Evolutionary conservation across 1,140 invertebrate genomes (phyloP).

Genomic region (Pseudomyrmex pallidus): DNA sequence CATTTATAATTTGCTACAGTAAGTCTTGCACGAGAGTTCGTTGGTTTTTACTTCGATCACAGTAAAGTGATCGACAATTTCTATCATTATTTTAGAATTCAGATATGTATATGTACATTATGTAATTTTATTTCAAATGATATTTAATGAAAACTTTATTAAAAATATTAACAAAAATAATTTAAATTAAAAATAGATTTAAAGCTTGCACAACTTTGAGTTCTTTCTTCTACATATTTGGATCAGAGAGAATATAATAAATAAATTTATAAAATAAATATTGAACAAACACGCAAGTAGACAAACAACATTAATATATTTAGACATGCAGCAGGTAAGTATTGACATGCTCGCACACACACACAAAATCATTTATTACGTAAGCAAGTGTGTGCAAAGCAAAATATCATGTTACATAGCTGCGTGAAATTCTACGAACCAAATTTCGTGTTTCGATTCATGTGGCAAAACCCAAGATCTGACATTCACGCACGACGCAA

Average conservation of each 20-base stretch:
- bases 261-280: background rate
- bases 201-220: too few species aligned
- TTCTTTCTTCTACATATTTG: too few species aligned
- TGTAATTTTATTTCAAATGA: background rate
- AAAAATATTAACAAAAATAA: too few species aligned
- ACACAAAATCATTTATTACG: background rate
- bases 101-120: too few species aligned
- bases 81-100: background rate
- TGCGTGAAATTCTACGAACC: background rate
- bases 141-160: background rate
- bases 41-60: background rate
- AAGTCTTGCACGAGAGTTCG: background rate
- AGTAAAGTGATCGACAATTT: background rate
- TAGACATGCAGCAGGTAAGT: background rate
- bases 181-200: too few species aligned
- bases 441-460: background rate
- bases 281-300: too few species aligned
- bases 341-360: conserved; percentile 15
- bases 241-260: too few species aligned
- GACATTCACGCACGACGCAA: background rate
- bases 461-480: background rate
- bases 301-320: background rate
- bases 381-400: background rate
- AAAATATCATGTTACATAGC: conserved; percentile 9
- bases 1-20: conserved; percentile 7